Base-by-base conservation (phyloP, 2,888 invertebrate species). In the Apamea anceps region DNA sequence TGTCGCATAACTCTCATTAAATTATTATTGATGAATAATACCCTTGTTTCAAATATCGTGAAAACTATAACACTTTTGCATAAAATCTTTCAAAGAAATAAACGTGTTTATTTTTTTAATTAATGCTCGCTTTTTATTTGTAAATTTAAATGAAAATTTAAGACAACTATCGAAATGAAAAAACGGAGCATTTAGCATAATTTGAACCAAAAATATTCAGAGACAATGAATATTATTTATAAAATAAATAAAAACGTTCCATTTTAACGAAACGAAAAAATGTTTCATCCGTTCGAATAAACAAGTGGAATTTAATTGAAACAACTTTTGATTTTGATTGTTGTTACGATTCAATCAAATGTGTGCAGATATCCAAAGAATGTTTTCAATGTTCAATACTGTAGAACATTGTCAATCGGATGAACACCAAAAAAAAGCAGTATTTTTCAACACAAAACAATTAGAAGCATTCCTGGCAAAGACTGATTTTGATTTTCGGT, bases 271-370 rank as follows among this genome's bases (percentile, higher is more conserved):
- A 90, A 87, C 77, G 85, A 89, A 92, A 91, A n/a, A 91, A 90
- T 87, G 83, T 89, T 92, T 87, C 81, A 89, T 88, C 82, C 84
- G 86, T 89, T 85, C 87, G 89, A 93, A 91, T 91, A 91, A 93
- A 92, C 91, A 91, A 94, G 90, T 88, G 91, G 91, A 92, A 94
- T 94, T 94, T 93, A 91, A 92, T 93, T 93, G 91, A 88, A 92
- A 91, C 87, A 89, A 91, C 88, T 90, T 92, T 89, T 89, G 88
- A 90, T 91, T 90, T 90, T 85, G 78, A 90, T 90, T 90, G 86
- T 85, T 86, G 81, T 85, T 88, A 84, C 86, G 82, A 84, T 89
- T 89, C 86, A 90, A 91, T 92, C 87, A 88, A 87, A 87, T 82
- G 72, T 80, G 72, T 76, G 67, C 74, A 82, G 80, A 87, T 76